Conservation (phyloP, 2,113 vertebrate species). For the Struthio camelus region DNA sequence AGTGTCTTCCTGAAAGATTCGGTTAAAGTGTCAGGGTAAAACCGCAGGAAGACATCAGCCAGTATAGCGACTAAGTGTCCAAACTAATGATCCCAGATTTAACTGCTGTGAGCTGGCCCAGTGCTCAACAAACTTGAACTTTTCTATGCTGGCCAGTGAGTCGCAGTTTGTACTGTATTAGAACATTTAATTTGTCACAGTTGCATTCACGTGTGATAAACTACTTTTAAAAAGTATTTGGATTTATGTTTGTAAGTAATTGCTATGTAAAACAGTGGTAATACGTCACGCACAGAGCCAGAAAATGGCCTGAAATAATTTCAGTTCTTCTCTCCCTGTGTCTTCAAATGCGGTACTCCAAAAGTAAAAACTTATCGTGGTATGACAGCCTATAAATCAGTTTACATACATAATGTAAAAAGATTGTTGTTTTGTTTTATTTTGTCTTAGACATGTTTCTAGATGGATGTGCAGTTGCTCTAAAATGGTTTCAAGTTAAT, state of each 20-base stretch:
- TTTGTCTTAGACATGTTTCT: not conserved
- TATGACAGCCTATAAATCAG: not conserved
- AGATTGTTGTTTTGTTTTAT: not conserved
- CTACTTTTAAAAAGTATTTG: not conserved
- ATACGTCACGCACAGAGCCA: not conserved
- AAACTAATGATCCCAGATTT: not conserved
- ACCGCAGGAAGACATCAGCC: not conserved
- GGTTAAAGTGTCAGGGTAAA: not conserved
- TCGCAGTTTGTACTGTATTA: not conserved
- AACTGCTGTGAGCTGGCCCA: not conserved
- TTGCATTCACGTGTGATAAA: not conserved
- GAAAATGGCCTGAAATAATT: not conserved
- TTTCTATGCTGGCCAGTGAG: not conserved
- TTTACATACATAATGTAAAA: not conserved
- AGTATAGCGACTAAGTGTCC: not conserved
- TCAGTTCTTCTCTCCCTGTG: not conserved
- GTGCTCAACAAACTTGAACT: not conserved
- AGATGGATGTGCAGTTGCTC: rapidly evolving
- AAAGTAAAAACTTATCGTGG: not conserved
- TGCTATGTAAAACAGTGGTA: not conserved
- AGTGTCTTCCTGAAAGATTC: not conserved
- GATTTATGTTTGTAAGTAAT: not conserved
- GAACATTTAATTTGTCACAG: not conserved
- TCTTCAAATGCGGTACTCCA: not conserved
- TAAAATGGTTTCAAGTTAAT: not conserved